phyloP scores from a whole-genome alignment of 2,888 invertebrate genomes.

The Drosophila aldrichi region DNA sequence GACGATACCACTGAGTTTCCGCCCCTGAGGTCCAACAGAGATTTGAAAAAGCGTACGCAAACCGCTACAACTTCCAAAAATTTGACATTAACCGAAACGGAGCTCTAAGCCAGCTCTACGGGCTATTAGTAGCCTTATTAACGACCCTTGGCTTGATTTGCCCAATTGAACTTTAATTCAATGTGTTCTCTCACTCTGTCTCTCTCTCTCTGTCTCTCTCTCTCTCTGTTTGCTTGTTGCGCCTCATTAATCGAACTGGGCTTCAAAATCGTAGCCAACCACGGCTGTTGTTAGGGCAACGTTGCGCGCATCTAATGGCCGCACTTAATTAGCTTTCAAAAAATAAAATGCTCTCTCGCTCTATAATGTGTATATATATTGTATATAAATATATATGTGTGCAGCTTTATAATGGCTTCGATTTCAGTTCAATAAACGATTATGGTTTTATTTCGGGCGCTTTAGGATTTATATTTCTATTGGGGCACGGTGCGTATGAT shows the following conservation, averaged over 20 bases:
- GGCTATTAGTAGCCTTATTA: constrained; percentile 59
- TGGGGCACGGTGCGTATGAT: constrained; percentile 55
- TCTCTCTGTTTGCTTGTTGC: constrained; percentile 50
- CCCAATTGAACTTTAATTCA: constrained; percentile 73
- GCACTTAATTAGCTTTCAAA: constrained; percentile 72
- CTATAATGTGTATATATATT: constrained; percentile 30
- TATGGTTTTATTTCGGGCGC: constrained; percentile 11
- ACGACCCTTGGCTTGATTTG: constrained; percentile 55
- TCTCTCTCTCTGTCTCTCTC: not conserved
- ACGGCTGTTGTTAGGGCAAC: constrained; percentile 22
- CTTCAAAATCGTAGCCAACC: constrained; percentile 10
- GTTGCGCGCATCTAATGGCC: constrained; percentile 44
- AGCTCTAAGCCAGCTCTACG: not conserved
- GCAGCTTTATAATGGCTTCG: constrained; percentile 58
- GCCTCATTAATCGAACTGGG: constrained; percentile 65
- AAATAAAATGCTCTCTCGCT: constrained; percentile 57
- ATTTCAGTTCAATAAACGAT: constrained; percentile 22
- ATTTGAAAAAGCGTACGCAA: no score
- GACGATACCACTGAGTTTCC: not conserved
- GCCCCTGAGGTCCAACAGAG: no score
- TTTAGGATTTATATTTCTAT: constrained; percentile 32
- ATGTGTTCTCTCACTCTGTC: constrained; percentile 20
- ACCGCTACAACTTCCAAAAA: no score
- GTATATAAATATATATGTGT: constrained; percentile 5
- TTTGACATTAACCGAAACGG: not conserved